Percentiles rank a stretch among this genome's conserved stretches.
Evolutionary conservation across 2,888 invertebrate species (phyloP).

Genomic region (Carabus problematicus): DNA sequence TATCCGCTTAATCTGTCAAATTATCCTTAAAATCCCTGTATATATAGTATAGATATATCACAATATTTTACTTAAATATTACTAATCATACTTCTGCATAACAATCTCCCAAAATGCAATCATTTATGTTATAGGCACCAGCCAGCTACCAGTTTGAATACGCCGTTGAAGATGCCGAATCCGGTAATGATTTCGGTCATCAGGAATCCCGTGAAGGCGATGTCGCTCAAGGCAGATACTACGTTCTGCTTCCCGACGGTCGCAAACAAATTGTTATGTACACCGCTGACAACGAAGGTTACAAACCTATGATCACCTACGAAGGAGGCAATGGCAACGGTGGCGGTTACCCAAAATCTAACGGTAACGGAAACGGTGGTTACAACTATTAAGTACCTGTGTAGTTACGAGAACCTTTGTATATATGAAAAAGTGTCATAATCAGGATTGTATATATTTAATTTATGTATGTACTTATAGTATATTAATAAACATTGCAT

Average conservation of each 20-base stretch:
- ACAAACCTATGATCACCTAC: constrained; percentile 71
- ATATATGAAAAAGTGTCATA: constrained; percentile 7
- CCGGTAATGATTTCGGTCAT: constrained; percentile 73
- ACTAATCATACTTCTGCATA: background rate
- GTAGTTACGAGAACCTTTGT: background rate
- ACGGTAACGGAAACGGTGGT: constrained; percentile 44
- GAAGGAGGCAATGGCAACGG: constrained; percentile 60
- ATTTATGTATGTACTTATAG: constrained; percentile 9
- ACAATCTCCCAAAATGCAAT: background rate
- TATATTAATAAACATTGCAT: too few species aligned
- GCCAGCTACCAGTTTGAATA: constrained; percentile 75
- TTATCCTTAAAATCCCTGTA: too few species aligned
- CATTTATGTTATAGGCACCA: constrained; percentile 62
- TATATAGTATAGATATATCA: too few species aligned
- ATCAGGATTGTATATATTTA: constrained; percentile 9
- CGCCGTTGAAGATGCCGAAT: constrained; percentile 69
- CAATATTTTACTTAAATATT: background rate
- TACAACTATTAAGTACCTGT: constrained; percentile 36
- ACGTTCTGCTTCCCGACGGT: constrained; percentile 72
- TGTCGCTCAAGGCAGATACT: constrained; percentile 68
- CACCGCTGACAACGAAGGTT: constrained; percentile 73
- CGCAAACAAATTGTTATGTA: constrained; percentile 74
- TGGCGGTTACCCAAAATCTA: constrained; percentile 45
- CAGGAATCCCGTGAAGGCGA: constrained; percentile 70
- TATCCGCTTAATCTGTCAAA: background rate